Percentiles rank a stretch among this genome's conserved stretches.
These are phyloP conservation scores for Leptopilina myrica DNA, from an alignment of 2,888 invertebrate genomes.

Conservation along the genomic window DNA sequence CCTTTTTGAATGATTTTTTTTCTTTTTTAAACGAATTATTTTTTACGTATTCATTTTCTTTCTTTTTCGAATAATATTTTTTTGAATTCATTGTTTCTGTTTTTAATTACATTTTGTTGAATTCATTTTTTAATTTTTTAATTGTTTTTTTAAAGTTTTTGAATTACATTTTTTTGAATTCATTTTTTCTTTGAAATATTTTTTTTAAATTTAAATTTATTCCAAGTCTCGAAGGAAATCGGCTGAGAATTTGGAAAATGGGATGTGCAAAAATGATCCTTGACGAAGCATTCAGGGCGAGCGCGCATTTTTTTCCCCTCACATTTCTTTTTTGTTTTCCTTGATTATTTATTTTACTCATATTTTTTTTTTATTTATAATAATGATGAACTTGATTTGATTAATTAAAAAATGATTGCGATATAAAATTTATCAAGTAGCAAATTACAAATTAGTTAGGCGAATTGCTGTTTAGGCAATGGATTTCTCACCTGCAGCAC, in stretches of 20 bases:
- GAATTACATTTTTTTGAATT: too few species aligned
- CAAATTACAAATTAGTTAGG: slow-evolving; percentile 32
- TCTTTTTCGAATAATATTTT: not conserved
- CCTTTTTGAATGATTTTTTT: not conserved
- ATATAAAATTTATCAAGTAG: slow-evolving; percentile 22
- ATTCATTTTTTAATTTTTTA: not conserved
- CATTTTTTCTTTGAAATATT: not conserved
- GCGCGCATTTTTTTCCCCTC: slow-evolving; percentile 1
- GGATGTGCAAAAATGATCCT: slow-evolving; percentile 20
- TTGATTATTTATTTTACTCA: not conserved
- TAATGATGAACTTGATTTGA: not conserved
- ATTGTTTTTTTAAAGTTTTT: not conserved
- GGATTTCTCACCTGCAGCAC: not conserved
- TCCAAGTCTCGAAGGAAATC: not conserved
- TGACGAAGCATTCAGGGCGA: slow-evolving; percentile 11
- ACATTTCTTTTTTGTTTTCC: too few species aligned
- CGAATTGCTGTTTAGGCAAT: slow-evolving; percentile 18
- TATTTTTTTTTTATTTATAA: not conserved
- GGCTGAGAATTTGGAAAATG: not conserved
- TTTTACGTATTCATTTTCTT: too few species aligned
- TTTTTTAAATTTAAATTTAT: not conserved
- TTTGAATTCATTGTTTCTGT: not conserved
- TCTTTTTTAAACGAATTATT: too few species aligned
- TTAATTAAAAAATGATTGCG: slow-evolving; percentile 20
- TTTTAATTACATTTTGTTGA: too few species aligned